Evolutionary conservation across 2,797 vertebrate genomes (phyloP).

Genomic region (Poecilia velifera): DNA sequence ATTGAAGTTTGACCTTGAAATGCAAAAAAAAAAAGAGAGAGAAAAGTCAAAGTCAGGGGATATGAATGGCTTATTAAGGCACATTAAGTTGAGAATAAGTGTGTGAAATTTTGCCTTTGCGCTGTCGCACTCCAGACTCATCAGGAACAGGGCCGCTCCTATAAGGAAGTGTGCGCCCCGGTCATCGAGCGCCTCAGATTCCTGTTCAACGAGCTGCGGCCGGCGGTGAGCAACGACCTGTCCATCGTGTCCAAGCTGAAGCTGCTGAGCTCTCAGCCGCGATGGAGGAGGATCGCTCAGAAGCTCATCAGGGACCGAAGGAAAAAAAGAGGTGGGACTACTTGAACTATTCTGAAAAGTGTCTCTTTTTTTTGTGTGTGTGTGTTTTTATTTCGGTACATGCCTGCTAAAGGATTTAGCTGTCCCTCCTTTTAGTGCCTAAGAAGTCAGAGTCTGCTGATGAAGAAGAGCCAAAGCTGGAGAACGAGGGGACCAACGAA

Average conservation of each 20-base stretch:
- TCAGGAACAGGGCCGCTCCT: conserved; percentile 98
- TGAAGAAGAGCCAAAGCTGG: conserved; percentile 92
- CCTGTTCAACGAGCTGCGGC: conserved; percentile 95
- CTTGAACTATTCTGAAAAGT: neutral
- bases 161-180: conserved; percentile 97
- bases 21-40: too few relatives aligned
- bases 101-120: neutral
- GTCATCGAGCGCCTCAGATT: conserved; percentile 96
- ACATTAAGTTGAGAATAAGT: neutral
- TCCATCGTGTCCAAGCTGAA: conserved; percentile 96
- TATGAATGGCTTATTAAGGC: neutral
- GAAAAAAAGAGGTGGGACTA: conserved; percentile 88
- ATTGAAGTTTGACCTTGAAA: neutral
- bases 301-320: conserved; percentile 94
- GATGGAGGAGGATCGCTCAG: conserved; percentile 94
- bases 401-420: neutral
- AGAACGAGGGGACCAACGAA: conserved; percentile 92
- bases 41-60: neutral
- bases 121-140: conserved; percentile 84
- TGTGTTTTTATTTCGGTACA: neutral
- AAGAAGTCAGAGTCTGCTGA: conserved; percentile 94
- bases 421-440: conserved; percentile 77
- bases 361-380: neutral
- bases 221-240: conserved; percentile 95
- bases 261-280: conserved; percentile 92